Evolutionary conservation across 2,888 invertebrate species (phyloP).

Genomic region (Chymomyza fuscimana): DNA sequence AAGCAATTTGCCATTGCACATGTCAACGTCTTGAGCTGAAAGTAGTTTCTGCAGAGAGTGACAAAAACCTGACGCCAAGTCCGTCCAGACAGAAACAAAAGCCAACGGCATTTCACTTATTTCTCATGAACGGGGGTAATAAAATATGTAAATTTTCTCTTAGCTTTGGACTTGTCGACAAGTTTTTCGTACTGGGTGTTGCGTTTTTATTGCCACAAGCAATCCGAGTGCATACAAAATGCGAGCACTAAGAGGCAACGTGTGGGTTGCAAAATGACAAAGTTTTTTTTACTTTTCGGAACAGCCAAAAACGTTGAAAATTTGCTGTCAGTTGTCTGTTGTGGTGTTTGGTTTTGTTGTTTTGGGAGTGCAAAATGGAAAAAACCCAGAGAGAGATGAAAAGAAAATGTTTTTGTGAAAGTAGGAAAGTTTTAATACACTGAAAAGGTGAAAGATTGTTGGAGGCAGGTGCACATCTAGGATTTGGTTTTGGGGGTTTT

Average conservation of each 20-base stretch:
- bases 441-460: too few species aligned
- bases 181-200: slow-evolving; percentile 14
- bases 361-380: slow-evolving; percentile 2
- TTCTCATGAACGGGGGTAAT: slow-evolving; percentile 59
- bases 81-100: slow-evolving; percentile 4
- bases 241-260: background rate
- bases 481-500: too few species aligned
- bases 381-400: background rate
- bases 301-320: slow-evolving; percentile 6
- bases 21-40: slow-evolving; percentile 1
- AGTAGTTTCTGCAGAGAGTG: background rate
- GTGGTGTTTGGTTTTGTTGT: slow-evolving; percentile 2
- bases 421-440: too few species aligned
- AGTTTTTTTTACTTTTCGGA: background rate
- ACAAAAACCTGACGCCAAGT: slow-evolving; percentile 6
- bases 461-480: too few species aligned
- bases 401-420: background rate
- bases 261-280: background rate
- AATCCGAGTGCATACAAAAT: slow-evolving; percentile 10
- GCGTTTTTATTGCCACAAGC: slow-evolving; percentile 10
- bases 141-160: slow-evolving; percentile 67
- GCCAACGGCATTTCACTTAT: slow-evolving; percentile 34
- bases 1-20: background rate
- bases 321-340: slow-evolving; percentile 5
- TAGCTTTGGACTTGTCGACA: slow-evolving; percentile 42